These are phyloP conservation scores for Molorchus minor DNA, from an alignment of 2,888 invertebrate genomes.

Conservation along the genomic window DNA sequence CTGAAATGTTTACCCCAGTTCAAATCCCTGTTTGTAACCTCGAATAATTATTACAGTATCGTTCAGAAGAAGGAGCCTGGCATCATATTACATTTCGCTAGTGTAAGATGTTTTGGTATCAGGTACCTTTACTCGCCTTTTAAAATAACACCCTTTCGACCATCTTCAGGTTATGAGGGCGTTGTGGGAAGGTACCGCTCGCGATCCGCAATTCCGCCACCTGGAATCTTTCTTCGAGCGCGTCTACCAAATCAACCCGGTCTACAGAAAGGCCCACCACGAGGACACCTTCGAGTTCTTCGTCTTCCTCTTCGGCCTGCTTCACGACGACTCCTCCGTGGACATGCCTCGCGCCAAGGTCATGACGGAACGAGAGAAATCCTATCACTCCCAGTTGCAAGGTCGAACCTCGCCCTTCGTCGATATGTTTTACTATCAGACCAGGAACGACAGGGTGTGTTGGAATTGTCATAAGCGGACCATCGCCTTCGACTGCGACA, in stretches of 20 bases:
- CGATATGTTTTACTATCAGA: constrained; percentile 56
- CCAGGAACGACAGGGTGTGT: constrained; percentile 50
- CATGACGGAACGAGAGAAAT: constrained; percentile 50
- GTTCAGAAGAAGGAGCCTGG: not conserved
- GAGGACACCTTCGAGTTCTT: constrained; percentile 58
- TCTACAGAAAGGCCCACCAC: constrained; percentile 57
- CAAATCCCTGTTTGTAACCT: not conserved
- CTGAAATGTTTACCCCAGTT: constrained; percentile 77
- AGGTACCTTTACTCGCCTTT: not conserved
- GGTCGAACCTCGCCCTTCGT: constrained; percentile 53
- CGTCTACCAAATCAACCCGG: constrained; percentile 46
- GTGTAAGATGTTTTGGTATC: not conserved
- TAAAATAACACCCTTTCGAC: not conserved
- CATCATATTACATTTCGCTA: not conserved
- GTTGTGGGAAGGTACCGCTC: not conserved
- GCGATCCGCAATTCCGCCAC: not conserved
- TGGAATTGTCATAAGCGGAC: constrained; percentile 43
- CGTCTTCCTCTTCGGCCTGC: not conserved
- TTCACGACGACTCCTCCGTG: not conserved
- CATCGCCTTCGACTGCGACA: constrained; percentile 53
- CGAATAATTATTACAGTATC: not conserved
- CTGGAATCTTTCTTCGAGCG: constrained; percentile 26
- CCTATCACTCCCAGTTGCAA: constrained; percentile 53
- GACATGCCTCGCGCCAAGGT: constrained; percentile 14
- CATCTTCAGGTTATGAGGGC: not conserved